Evolutionary conservation across 2,113 vertebrate species (phyloP).

Genomic region (Nipponia nippon): DNA sequence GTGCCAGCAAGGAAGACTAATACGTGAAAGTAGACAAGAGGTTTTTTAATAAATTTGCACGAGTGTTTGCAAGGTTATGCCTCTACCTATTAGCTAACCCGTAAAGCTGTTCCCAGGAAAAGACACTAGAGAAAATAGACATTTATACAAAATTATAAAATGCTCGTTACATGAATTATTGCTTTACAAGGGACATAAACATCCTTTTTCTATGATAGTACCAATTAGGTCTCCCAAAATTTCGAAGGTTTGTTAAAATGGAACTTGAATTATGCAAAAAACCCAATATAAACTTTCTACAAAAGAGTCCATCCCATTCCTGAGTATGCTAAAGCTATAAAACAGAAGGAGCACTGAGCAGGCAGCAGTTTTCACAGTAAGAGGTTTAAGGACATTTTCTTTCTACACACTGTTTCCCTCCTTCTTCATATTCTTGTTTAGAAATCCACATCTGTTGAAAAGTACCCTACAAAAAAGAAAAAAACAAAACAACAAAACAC

Average conservation of each 20-base stretch:
- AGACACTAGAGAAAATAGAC: slow-evolving; percentile 80
- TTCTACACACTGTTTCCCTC: slow-evolving; percentile 97
- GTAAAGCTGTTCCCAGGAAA: slow-evolving; percentile 73
- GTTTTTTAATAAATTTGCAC: slow-evolving; percentile 47
- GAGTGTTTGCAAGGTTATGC: slow-evolving; percentile 63
- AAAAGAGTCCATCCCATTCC: slow-evolving; percentile 77
- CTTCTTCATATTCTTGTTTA: slow-evolving; percentile 98
- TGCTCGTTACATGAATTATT: slow-evolving; percentile 75
- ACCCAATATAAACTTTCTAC: slow-evolving; percentile 74
- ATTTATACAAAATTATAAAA: slow-evolving; percentile 85
- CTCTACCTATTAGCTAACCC: slow-evolving; percentile 27
- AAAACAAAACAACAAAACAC: neutral
- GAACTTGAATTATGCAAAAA: slow-evolving; percentile 70
- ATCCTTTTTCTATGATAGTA: slow-evolving; percentile 71
- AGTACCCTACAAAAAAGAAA: slow-evolving; percentile 81
- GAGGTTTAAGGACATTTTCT: slow-evolving; percentile 91
- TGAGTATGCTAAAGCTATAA: slow-evolving; percentile 84
- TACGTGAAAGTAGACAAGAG: slow-evolving; percentile 1
- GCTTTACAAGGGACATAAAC: slow-evolving; percentile 72
- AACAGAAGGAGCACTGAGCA: slow-evolving; percentile 64
- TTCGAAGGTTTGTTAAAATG: slow-evolving; percentile 61
- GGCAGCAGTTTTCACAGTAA: slow-evolving; percentile 39
- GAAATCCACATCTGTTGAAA: slow-evolving; percentile 99
- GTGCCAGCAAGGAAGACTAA: slow-evolving; percentile 61
- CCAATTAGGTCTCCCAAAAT: slow-evolving; percentile 65